Conservation (phyloP, 2,888 invertebrate species). For the Galerucella nymphaeae region DNA sequence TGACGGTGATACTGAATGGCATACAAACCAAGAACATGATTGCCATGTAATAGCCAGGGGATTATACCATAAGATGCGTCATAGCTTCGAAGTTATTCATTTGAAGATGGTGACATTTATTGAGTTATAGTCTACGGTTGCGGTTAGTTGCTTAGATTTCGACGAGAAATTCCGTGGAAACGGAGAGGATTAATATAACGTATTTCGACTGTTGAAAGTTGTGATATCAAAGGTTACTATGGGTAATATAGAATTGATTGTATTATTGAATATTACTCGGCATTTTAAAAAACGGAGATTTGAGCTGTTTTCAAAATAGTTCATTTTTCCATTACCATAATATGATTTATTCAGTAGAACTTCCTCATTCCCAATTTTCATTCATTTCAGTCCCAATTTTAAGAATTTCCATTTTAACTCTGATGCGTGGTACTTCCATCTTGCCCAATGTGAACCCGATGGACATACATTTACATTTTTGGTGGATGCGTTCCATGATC, state of each 20-base stretch:
- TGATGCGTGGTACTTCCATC: no score
- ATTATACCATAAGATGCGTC: conserved; percentile 38
- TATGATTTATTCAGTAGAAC: no score
- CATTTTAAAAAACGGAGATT: no score
- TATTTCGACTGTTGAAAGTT: conserved; percentile 29
- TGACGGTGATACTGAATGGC: conserved; percentile 42
- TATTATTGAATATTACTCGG: background rate
- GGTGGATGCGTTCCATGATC: no score
- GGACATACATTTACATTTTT: no score
- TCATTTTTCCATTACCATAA: no score
- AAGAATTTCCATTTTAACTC: no score
- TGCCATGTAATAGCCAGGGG: conserved; percentile 38
- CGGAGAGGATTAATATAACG: conserved; percentile 16
- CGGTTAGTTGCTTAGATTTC: conserved; percentile 28
- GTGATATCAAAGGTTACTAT: background rate
- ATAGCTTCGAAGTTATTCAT: conserved; percentile 26
- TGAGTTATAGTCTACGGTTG: conserved; percentile 31
- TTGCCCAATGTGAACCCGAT: no score
- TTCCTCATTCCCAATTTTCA: no score
- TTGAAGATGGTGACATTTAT: conserved; percentile 30
- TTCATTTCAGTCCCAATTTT: no score
- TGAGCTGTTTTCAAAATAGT: no score
- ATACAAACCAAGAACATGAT: conserved; percentile 40
- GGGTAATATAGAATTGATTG: background rate
- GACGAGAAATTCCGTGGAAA: conserved; percentile 18